phyloP scores from a whole-genome alignment of 2,113 vertebrate species.

The Azemiops feae region DNA sequence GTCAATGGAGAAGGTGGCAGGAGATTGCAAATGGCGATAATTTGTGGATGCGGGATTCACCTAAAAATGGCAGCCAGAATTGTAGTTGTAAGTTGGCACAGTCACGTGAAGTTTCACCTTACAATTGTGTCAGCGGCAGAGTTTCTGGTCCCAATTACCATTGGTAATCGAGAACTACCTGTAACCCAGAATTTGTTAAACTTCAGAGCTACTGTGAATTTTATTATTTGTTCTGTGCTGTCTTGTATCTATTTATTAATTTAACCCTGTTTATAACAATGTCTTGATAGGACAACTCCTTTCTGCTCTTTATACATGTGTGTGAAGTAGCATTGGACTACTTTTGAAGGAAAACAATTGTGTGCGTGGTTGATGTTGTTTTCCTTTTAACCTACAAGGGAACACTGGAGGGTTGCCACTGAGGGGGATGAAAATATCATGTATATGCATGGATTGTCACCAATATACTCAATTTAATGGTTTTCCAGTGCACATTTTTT shows the following conservation, averaged over 20 bases:
- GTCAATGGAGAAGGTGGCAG: background rate
- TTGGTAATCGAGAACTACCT: background rate
- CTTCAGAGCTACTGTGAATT: background rate
- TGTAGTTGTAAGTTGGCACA: background rate
- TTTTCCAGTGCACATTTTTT: background rate
- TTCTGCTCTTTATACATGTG: background rate
- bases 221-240: background rate
- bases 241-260: background rate
- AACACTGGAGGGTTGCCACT: background rate
- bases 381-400: background rate
- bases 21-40: background rate
- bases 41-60: background rate
- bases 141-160: background rate
- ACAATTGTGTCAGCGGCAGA: background rate
- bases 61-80: background rate
- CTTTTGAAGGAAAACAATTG: background rate
- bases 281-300: background rate
- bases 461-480: background rate
- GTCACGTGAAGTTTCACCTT: background rate
- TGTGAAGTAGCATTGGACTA: background rate
- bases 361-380: background rate
- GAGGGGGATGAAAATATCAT: background rate
- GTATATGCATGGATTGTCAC: background rate
- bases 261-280: background rate
- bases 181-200: background rate